Evolutionary conservation across 53 echinoderm and acorn worm genomes (phyloP).

Genomic region (Holothuria scabra): DNA sequence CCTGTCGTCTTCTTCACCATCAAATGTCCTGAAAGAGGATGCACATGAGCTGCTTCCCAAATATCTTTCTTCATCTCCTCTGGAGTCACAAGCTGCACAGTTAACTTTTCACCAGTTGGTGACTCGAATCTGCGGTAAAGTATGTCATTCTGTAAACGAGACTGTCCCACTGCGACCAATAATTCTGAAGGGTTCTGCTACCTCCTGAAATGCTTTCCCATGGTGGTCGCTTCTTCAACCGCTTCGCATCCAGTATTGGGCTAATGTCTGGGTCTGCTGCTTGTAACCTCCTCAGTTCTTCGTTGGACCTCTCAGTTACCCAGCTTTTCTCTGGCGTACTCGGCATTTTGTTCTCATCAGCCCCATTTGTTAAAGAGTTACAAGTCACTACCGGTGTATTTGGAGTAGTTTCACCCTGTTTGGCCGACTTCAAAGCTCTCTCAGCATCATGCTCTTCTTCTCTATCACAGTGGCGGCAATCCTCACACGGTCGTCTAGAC

Average conservation of each 20-base stretch:
- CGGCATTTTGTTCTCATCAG: background rate
- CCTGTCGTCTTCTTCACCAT: slow-evolving; percentile 14
- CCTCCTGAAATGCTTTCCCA: too few species aligned
- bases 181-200: slow-evolving; percentile 21
- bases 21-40: slow-evolving; percentile 34
- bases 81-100: slow-evolving; percentile 3
- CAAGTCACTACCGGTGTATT: background rate
- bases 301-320: background rate
- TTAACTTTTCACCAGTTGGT: background rate
- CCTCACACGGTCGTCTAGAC: too few species aligned
- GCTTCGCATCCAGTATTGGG: too few species aligned
- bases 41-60: slow-evolving; percentile 1
- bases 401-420: too few species aligned
- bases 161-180: slow-evolving; percentile 20
- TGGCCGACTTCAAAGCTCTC: too few species aligned
- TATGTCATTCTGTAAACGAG: background rate
- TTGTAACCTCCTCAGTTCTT: background rate
- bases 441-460: too few species aligned
- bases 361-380: background rate
- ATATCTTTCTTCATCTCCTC: background rate
- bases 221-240: too few species aligned
- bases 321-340: background rate
- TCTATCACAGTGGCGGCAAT: too few species aligned
- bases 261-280: background rate
- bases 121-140: slow-evolving; percentile 15